phyloP scores from a whole-genome alignment of 2,888 invertebrate genomes.

The Mayetiola destructor region DNA sequence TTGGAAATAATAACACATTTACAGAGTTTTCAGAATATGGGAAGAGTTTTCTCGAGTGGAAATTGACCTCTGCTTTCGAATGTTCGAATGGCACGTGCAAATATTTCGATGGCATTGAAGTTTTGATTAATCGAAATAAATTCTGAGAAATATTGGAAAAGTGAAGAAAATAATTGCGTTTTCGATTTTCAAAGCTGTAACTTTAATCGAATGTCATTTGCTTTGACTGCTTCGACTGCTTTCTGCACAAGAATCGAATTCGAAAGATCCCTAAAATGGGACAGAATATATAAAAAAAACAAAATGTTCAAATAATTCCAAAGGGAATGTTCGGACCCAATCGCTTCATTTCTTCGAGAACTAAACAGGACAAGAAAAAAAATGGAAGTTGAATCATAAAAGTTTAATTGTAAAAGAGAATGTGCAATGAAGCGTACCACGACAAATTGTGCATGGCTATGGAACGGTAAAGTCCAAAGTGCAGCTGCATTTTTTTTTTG shows the following conservation, averaged over 20 bases:
- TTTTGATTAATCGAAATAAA: conserved; percentile 5
- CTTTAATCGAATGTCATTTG: no score
- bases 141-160: not conserved
- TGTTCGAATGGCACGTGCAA: conserved; percentile 1
- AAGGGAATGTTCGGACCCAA: no score
- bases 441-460: not conserved
- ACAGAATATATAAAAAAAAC: no score
- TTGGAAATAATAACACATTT: conserved; percentile 10
- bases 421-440: conserved; percentile 5
- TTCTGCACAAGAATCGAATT: no score
- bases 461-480: not conserved
- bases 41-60: not conserved
- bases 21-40: not conserved
- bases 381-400: no score
- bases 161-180: no score
- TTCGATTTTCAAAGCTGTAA: no score
- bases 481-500: conserved; percentile 6
- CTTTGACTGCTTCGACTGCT: no score
- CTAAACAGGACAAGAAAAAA: no score
- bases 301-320: no score
- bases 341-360: not conserved
- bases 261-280: no score
- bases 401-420: conserved; percentile 2
- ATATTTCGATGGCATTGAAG: conserved; percentile 11
- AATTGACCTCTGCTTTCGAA: conserved; percentile 1